Base-by-base conservation (phyloP, 2,797 vertebrate genomes). In the Sus cebifrons region DNA sequence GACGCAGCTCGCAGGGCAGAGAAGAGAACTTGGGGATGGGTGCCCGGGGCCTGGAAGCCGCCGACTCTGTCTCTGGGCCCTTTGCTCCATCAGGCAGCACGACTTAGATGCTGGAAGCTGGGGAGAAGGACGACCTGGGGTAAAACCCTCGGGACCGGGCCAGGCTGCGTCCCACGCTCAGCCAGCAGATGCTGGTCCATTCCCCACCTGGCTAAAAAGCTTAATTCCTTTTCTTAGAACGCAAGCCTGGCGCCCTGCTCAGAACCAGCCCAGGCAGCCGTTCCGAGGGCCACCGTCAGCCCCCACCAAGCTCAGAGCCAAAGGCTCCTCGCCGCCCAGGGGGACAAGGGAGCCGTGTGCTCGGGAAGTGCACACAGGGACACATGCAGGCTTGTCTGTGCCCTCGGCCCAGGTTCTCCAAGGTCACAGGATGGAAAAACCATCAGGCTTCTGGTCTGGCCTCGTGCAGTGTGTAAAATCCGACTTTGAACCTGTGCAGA, bases 401-500 rank as follows among this genome's bases (percentile, higher is more conserved):
- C 25, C 32, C 0, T 0, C 1, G 73, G 65, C 89, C 64, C 54
- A 88, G 77, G 62, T 60, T 94, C 71, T 77, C 94, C 21, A 29
- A 40, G 94, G 15, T 70, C 97, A 49, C 71, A 96, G 95, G 93
- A 97, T 98, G 97, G 97, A 98, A 98, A 98, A 98, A 92, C 64
- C 95, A 98, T 98, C 97, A 97, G 29, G n/a, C 36, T 58, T 83
- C 67, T 49, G 29, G 86, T 97, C 97, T 97, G 77, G 93, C 97
- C 96, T 98, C 97, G 95, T 97, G 98, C 40, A 25, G 95, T 97
- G 97, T 97, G 98, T 98, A 97, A 98, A 98, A 97, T 96, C 98
- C 86, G 96, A 77, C 97, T 96, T 96, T 96, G 98, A 98, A 97
- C 97, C 93, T 97, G 90, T 96, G 97, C 97, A 98, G 97, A 96